These are phyloP conservation scores for Dynastes tityus DNA, from an alignment of 2,888 invertebrate genomes.

Conservation along the genomic window DNA sequence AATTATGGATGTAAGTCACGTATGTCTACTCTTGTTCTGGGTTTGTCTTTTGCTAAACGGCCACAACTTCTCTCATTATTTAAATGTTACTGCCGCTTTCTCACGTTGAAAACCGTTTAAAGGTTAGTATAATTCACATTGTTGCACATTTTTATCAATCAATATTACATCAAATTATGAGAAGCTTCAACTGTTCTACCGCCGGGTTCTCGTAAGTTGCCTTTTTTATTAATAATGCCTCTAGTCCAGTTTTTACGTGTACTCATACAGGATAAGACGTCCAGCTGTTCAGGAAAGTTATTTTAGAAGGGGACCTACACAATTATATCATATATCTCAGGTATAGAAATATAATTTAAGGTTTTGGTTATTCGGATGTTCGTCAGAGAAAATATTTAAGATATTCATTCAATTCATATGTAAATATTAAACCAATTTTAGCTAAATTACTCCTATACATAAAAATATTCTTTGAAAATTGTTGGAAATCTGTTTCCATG, in stretches of 20 bases:
- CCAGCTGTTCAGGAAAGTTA: constrained; percentile 12
- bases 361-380: neutral
- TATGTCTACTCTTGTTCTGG: neutral
- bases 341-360: constrained; percentile 1
- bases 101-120: neutral
- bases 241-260: neutral
- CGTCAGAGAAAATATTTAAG: no score
- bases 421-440: no score
- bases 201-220: no score
- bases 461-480: no score
- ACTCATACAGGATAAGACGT: neutral
- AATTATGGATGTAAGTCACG: neutral
- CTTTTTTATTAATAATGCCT: neutral
- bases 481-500: no score
- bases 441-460: no score
- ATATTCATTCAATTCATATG: no score
- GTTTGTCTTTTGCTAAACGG: neutral
- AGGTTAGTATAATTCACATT: no score
- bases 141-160: no score
- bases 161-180: no score
- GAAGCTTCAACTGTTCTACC: no score
- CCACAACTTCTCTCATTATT: neutral
- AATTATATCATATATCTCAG: neutral
- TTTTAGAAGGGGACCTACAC: constrained; percentile 9
- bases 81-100: neutral